Base-by-base conservation (phyloP, 2,113 vertebrate species). In the Engystomops pustulosus region DNA sequence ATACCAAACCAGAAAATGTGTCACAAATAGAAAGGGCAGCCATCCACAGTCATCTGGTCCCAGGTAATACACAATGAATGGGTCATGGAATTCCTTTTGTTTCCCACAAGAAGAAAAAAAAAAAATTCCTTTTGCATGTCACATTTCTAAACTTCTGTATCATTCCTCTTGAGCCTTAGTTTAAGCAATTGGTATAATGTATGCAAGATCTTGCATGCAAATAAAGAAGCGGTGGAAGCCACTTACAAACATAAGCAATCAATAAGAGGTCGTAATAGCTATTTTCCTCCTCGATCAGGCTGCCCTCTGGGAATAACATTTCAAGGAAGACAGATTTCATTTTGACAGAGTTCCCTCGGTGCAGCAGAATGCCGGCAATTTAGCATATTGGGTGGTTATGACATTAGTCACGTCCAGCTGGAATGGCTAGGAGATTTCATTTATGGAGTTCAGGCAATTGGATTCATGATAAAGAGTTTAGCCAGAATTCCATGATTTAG, bases 401-500 rank as follows among this genome's bases (percentile, higher is more conserved):
- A 12, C 72, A 65, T 83, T 83, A 75, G 81, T 83, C 70, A 83
- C 71, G 55, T 83, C 55, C 71, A 27, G 38, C 51, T 83, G 70
- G 44, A 45, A 65, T 17, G 25, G 53, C 12, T 34, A 53, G n/a
- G 9, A 6, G 8, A 53, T 77, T 49, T 76, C 65, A 65, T 84
- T 27, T 67, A n/a, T 30, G 30, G 77, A 51, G 72, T 36, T 77
- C n/a, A 38, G 49, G 74, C 47, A 77, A 77, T 77, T 55, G 74
- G 51, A 23, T n/a, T 55, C 32, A 41, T 67, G 55, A 75, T 76
- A 76, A 60, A 76, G 25, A 55, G 20, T 27, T 18, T 9, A 72
- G 55, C 70, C 71, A 47, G 12, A 12, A 70, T 41, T 74, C 51
- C 41, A 17, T 62, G 38, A 74, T 71, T 80, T 27, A n/a, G 79